Evolutionary conservation across 2,113 vertebrate species (phyloP).

Genomic region (Lophochroa leadbeateri): DNA sequence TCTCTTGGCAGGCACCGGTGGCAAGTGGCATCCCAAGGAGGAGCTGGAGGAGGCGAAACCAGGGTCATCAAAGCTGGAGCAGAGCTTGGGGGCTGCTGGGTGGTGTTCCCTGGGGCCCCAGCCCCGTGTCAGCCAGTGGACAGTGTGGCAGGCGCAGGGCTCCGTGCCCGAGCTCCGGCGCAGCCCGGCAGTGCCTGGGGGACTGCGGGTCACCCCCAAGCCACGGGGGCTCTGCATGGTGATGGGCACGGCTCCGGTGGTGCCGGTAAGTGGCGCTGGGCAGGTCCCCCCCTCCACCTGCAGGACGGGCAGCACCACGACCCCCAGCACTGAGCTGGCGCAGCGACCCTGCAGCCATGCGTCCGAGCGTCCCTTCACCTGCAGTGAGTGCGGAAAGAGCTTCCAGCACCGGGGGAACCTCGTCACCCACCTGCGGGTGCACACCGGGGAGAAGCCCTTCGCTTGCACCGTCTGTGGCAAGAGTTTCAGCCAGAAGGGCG

Average conservation of each 20-base stretch:
- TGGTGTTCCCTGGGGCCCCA: no score
- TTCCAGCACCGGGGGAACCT: constrained; percentile 80
- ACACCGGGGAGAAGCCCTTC: constrained; percentile 70
- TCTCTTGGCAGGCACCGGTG: neutral
- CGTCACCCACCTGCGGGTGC: constrained; percentile 78
- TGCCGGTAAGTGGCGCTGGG: accelerated
- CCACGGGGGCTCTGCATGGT: neutral
- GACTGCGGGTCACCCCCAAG: accelerated
- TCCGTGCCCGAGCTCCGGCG: accelerated
- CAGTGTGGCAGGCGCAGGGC: accelerated
- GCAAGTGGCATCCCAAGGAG: neutral
- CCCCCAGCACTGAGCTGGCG: accelerated
- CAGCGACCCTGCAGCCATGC: constrained; percentile 73
- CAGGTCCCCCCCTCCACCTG: neutral
- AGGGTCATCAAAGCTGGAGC: accelerated
- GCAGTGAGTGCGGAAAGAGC: constrained; percentile 79
- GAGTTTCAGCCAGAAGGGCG: constrained; percentile 62
- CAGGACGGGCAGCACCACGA: accelerated
- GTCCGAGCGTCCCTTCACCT: constrained; percentile 74
- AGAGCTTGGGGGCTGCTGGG: neutral
- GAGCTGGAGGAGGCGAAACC: neutral
- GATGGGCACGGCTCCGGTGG: neutral
- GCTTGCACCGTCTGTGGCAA: constrained; percentile 24
- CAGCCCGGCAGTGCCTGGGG: accelerated
- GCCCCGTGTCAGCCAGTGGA: neutral